These are phyloP conservation scores for Ibidorhyncha struthersii DNA, from an alignment of 2,113 vertebrate species.

Conservation along the genomic window DNA sequence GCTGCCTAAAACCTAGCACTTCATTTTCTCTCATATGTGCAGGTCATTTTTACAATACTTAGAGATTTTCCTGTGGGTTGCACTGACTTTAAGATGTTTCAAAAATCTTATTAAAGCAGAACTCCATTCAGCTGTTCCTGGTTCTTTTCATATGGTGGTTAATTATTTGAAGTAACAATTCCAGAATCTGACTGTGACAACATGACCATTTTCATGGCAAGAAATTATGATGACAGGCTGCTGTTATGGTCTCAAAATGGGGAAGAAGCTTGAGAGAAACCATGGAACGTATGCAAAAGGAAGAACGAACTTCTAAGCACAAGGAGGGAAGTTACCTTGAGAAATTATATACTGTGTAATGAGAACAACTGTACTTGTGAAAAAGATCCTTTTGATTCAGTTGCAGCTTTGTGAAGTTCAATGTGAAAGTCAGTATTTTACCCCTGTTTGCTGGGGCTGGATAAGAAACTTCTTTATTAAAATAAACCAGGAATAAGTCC, in stretches of 20 bases:
- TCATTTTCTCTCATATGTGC: not conserved
- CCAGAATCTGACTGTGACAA: not conserved
- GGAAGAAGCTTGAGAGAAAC: not conserved
- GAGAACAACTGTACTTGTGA: not conserved
- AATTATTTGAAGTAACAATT: not conserved
- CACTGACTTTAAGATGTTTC: conserved; percentile 52
- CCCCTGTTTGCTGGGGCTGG: conserved; percentile 2
- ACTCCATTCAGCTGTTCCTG: not conserved
- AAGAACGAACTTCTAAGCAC: not conserved
- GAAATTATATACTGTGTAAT: conserved; percentile 1
- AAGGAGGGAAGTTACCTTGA: not conserved
- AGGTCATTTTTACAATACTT: conserved; percentile 29
- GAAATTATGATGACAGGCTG: not conserved
- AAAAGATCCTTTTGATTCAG: not conserved
- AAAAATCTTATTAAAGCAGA: conserved; percentile 30
- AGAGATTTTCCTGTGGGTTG: conserved; percentile 28
- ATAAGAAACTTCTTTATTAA: not conserved
- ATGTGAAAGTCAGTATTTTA: not conserved
- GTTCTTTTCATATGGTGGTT: not conserved
- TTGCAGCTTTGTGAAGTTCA: conserved; percentile 11
- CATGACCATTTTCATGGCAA: not conserved
- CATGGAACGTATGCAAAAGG: not conserved
- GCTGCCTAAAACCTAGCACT: conserved; percentile 16
- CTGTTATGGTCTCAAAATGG: not conserved
- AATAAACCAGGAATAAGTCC: conserved; percentile 33